These are phyloP conservation scores for Brachionus manjavacas DNA, from an alignment of 1,140 invertebrate species.

Conservation along the genomic window DNA sequence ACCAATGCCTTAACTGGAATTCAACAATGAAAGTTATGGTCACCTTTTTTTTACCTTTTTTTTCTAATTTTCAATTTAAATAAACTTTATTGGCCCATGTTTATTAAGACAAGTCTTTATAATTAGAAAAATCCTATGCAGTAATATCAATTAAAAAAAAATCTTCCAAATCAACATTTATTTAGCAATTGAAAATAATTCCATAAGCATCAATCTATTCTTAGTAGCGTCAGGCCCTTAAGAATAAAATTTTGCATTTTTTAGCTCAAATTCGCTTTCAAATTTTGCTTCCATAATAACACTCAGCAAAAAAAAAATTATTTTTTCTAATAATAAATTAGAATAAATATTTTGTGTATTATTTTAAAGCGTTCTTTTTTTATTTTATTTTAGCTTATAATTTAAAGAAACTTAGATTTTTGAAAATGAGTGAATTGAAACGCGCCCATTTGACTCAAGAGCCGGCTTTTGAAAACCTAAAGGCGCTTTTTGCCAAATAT, in stretches of 20 bases:
- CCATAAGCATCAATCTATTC: background rate
- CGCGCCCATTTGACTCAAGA: constrained; percentile 30
- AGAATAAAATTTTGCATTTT: background rate
- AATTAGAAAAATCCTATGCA: too few relatives aligned
- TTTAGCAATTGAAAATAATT: background rate
- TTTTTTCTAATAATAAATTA: background rate
- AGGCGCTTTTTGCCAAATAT: background rate
- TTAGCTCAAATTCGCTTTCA: background rate
- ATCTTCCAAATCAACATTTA: background rate
- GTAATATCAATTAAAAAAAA: too few relatives aligned
- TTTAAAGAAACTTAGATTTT: background rate
- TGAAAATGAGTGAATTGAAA: constrained; percentile 26
- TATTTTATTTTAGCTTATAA: background rate
- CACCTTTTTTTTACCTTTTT: background rate
- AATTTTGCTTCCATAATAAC: background rate
- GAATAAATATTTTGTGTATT: background rate
- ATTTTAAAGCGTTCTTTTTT: background rate
- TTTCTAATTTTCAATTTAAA: background rate
- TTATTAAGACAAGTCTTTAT: background rate
- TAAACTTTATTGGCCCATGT: background rate
- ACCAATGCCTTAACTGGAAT: background rate
- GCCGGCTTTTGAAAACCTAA: constrained; percentile 3
- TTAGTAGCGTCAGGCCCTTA: background rate
- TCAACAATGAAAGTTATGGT: background rate
- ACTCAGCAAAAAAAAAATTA: background rate